Evolutionary conservation across 2,797 vertebrate species (phyloP), one percentile per base, ranked within the genome.

Genomic region (Luscinia luscinia): DNA sequence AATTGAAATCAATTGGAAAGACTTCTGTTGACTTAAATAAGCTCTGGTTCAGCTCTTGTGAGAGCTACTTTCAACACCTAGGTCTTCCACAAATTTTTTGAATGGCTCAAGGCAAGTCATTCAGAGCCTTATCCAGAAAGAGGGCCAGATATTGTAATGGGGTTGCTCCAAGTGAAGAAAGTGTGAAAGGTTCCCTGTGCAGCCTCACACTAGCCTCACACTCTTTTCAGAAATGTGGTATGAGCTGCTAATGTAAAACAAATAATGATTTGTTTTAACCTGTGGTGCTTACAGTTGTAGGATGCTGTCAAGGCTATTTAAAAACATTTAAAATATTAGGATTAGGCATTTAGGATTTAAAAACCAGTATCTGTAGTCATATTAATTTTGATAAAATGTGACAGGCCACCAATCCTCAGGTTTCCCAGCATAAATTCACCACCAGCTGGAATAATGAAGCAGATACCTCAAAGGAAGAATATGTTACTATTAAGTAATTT

Each of bases 1-100:
- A 94, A 93, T 91, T 94, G 79, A 91, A 96, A 90, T 93, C 51
- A 94, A 90, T 90, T 73, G 80, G 83, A 92, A 94, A 87, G 85
- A 69, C 52, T 89, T 88, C 15, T 58, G 52, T 93, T 94, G 87
- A 86, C 76, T 93, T 91, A 82, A 83, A 93, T 74, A 89, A 96
- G 73, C 63, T 90, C 63, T 79, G 41, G 85, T 38, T 94, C 77
- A 94, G 63, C 87, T 57, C 46, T 63, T 46, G 66, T 75, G 68
- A 89, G 58, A 66, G 22, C 40, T 66, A 12, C 45, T 66, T 94
- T 79, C 76, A 82, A 70, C 76, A 82, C 74, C 16, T 27, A 76
- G 59, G 15, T 91, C 87, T 66, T 43, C 51, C 9, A 26, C 22
- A 30, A 18, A 68, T 51, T 74, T 91, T 78, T 83, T 68, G 57